phyloP scores from a whole-genome alignment of 2,888 invertebrate species.

The Dasysyrphus albostriatus region DNA sequence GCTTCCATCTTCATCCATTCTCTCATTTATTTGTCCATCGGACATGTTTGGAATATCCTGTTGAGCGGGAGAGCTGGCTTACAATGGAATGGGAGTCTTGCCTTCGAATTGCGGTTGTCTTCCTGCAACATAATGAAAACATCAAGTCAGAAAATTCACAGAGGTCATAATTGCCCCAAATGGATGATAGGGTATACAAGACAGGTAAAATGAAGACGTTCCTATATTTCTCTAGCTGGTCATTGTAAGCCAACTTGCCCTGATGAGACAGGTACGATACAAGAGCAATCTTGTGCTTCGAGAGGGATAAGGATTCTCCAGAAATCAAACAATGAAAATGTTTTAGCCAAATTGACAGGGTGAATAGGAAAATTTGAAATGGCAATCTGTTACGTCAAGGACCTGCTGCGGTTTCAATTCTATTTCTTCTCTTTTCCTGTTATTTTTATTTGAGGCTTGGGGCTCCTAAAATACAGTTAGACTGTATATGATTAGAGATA shows the following conservation, averaged over 20 bases:
- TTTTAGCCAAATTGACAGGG: slow-evolving; percentile 68
- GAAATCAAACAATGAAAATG: slow-evolving; percentile 65
- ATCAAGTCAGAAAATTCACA: slow-evolving; percentile 66
- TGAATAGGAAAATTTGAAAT: slow-evolving; percentile 62
- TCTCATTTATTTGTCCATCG: slow-evolving; percentile 68
- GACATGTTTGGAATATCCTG: slow-evolving; percentile 57
- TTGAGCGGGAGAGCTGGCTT: not conserved
- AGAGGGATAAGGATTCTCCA: not conserved
- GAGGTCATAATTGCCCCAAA: slow-evolving; percentile 59
- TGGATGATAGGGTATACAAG: not conserved
- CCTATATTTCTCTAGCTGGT: not conserved
- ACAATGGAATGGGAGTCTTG: slow-evolving; percentile 19
- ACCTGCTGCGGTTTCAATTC: slow-evolving; percentile 30
- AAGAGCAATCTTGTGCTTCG: not conserved
- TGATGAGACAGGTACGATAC: not conserved
- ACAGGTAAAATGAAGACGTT: not conserved
- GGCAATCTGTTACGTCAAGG: slow-evolving; percentile 47
- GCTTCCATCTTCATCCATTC: slow-evolving; percentile 61
- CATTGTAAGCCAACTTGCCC: slow-evolving; percentile 12
- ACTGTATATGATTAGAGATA: not conserved
- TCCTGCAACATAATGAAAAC: slow-evolving; percentile 69
- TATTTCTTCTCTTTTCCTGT: slow-evolving; percentile 11
- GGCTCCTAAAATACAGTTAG: not conserved
- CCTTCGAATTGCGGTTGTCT: slow-evolving; percentile 59
- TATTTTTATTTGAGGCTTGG: slow-evolving; percentile 3